Percentiles rank a stretch among this genome's conserved stretches.
These are phyloP conservation scores for Fopius arisanus DNA, from an alignment of 1,140 invertebrate species.

Conservation along the genomic window DNA sequence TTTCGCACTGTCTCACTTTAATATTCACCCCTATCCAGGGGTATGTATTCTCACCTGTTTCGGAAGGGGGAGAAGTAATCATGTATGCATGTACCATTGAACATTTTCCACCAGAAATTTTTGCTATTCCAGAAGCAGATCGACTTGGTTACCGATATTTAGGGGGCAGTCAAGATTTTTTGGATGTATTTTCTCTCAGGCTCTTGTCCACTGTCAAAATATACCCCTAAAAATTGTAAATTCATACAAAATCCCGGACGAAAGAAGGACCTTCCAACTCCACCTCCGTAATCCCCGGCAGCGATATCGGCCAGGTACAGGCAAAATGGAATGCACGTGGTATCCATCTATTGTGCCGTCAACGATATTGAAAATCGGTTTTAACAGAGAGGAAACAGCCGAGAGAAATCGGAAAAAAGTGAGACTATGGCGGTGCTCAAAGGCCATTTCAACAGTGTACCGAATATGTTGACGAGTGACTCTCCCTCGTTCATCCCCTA, in stretches of 20 bases:
- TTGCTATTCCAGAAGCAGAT: no score
- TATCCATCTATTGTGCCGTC: slow-evolving; percentile 22
- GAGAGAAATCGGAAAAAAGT: neutral
- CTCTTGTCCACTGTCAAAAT: neutral
- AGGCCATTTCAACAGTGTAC: neutral
- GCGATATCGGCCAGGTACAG: slow-evolving; percentile 34
- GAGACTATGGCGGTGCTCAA: slow-evolving; percentile 3
- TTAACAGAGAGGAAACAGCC: neutral
- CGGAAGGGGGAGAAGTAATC: neutral
- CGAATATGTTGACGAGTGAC: neutral
- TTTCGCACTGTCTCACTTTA: neutral
- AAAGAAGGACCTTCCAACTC: neutral
- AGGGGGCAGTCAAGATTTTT: no score
- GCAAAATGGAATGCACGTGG: slow-evolving; percentile 48
- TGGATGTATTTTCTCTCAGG: neutral
- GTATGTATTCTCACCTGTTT: neutral
- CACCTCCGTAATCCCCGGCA: slow-evolving; percentile 31
- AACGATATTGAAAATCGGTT: slow-evolving; percentile 32
- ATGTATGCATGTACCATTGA: no score
- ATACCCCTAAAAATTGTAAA: neutral
- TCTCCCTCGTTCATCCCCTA: no score
- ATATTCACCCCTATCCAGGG: neutral
- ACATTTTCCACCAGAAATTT: no score
- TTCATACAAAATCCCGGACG: neutral
- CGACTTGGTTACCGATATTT: no score